phyloP scores from a whole-genome alignment of 2,113 vertebrate genomes.

The Triplophysa rosa region DNA sequence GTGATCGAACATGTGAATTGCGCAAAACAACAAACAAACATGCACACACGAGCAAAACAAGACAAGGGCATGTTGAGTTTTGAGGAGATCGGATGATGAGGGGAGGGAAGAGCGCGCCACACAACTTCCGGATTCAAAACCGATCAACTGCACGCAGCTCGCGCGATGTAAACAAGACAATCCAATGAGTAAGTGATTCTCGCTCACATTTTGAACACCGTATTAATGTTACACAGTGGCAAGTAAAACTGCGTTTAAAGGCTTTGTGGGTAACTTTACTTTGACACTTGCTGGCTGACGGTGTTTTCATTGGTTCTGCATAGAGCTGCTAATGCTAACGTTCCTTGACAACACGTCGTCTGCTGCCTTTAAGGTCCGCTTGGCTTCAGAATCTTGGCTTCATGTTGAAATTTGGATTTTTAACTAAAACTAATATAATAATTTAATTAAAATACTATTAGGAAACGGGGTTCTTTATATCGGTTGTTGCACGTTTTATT shows the following conservation, averaged over 20 bases:
- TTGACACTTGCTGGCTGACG: background rate
- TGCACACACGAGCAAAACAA: too few species aligned
- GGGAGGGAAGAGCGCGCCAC: background rate
- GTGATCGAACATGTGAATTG: too few species aligned
- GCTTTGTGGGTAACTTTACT: background rate
- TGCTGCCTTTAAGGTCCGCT: background rate
- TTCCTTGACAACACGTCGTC: background rate
- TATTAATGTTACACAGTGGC: background rate
- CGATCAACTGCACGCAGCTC: background rate
- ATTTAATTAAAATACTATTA: too few species aligned
- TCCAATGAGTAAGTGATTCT: background rate
- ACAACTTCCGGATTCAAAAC: background rate
- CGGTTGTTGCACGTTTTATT: too few species aligned
- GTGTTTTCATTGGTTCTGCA: background rate
- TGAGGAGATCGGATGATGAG: background rate
- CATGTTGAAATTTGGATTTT: too few species aligned
- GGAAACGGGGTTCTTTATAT: too few species aligned
- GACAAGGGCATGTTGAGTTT: too few species aligned
- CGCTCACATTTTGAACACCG: background rate
- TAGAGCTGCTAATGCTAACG: conserved; percentile 30
- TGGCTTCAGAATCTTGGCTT: too few species aligned
- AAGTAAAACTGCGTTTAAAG: background rate
- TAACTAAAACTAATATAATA: too few species aligned
- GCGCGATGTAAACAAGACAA: background rate
- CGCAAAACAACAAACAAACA: too few species aligned